Evolutionary conservation across 2,113 vertebrate genomes (phyloP).

Genomic region (Epinephelus lanceolatus): DNA sequence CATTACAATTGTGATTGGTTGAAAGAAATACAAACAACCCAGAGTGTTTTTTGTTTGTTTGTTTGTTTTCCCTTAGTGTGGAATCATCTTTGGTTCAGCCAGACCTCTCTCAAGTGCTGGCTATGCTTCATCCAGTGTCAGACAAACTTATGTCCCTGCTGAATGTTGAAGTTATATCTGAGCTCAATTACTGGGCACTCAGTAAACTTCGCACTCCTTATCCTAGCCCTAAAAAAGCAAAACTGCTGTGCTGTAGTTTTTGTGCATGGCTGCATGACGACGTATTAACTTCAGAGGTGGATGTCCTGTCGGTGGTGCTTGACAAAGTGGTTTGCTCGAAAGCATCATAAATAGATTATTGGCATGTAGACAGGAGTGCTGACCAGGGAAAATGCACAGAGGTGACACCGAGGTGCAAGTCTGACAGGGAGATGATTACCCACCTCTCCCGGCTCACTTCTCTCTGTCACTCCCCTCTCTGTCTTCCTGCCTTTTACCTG

Average conservation of each 20-base stretch:
- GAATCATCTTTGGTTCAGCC: no score
- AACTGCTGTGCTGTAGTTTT: conserved; percentile 35
- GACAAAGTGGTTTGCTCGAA: conserved; percentile 55
- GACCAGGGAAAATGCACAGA: conserved; percentile 55
- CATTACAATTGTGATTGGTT: no score
- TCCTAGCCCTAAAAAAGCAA: not conserved
- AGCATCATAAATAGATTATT: conserved; percentile 72
- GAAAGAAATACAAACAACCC: no score
- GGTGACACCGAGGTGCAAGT: conserved; percentile 65
- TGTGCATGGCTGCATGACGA: conserved; percentile 35
- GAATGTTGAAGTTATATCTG: not conserved
- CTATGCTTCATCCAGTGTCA: not conserved
- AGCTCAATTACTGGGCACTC: not conserved
- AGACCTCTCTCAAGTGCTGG: no score
- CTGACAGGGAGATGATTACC: conserved; percentile 58
- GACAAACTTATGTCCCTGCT: not conserved
- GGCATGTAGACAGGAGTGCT: conserved; percentile 69
- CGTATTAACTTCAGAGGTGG: conserved; percentile 22
- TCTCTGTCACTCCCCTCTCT: not conserved
- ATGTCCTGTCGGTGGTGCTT: conserved; percentile 26
- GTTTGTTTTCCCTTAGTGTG: no score
- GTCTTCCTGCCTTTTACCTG: conserved; percentile 28
- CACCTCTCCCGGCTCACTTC: conserved; percentile 10
- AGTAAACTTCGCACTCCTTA: not conserved
- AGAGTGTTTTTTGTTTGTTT: no score